Evolutionary conservation across 2,888 invertebrate species (phyloP).

Genomic region (Drosophila leonis): DNA sequence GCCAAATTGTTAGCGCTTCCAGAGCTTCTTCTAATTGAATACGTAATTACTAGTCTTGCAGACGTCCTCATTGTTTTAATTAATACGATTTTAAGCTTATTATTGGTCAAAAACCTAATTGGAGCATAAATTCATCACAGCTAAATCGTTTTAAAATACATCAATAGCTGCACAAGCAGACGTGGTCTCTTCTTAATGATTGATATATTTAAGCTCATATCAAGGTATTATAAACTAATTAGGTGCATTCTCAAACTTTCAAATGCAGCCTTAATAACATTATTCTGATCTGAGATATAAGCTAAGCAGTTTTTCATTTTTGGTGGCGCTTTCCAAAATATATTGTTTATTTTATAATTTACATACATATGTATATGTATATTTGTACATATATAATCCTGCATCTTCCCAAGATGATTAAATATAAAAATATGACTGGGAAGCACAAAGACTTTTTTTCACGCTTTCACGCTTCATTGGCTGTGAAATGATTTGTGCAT

Average conservation of each 20-base stretch:
- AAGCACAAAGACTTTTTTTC: no score
- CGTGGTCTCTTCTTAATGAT: slow-evolving; percentile 28
- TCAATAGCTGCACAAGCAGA: slow-evolving; percentile 3
- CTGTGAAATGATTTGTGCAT: no score
- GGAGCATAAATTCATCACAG: slow-evolving; percentile 61
- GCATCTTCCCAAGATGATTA: no score
- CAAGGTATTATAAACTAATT: slow-evolving; percentile 12
- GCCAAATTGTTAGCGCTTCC: slow-evolving; percentile 55
- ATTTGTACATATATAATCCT: background rate
- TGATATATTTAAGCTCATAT: slow-evolving; percentile 32
- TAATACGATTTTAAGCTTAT: slow-evolving; percentile 74
- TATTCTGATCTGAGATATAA: background rate
- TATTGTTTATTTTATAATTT: background rate
- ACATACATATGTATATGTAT: background rate
- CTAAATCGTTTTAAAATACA: slow-evolving; percentile 22
- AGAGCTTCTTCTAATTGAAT: slow-evolving; percentile 59
- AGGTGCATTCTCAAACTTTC: background rate
- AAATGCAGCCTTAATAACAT: background rate
- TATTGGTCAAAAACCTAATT: slow-evolving; percentile 35
- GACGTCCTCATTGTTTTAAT: slow-evolving; percentile 57
- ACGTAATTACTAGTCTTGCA: slow-evolving; percentile 49
- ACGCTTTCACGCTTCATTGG: no score
- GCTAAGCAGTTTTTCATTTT: background rate
- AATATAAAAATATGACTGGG: no score
- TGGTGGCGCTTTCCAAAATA: background rate